A percentile compares a stretch with the other conserved stretches of the same genome.
These are phyloP conservation scores for Formica aserva DNA, from an alignment of 2,888 invertebrate species.

Conservation along the genomic window DNA sequence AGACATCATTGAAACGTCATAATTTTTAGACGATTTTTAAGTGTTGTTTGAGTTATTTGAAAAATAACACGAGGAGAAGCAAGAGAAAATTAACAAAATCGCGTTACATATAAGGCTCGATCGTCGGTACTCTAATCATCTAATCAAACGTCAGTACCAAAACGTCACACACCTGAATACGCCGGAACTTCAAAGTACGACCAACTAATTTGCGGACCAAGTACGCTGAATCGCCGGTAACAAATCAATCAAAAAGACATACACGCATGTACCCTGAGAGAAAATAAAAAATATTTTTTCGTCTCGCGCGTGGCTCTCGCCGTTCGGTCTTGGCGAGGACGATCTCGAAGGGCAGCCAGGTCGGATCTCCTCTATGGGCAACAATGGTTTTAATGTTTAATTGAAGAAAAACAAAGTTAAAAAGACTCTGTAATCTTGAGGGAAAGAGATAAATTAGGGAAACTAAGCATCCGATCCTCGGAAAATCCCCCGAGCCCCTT, in stretches of 20 bases:
- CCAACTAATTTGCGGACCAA: slow-evolving; percentile 76
- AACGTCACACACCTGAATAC: slow-evolving; percentile 54
- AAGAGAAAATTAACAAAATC: slow-evolving; percentile 8
- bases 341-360: slow-evolving; percentile 38
- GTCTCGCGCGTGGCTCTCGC: slow-evolving; percentile 20
- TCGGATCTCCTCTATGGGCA: slow-evolving; percentile 64
- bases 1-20: background rate
- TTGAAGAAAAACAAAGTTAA: slow-evolving; percentile 22
- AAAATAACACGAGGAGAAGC: background rate
- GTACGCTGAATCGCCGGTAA: slow-evolving; percentile 75
- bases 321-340: slow-evolving; percentile 40
- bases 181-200: slow-evolving; percentile 75
- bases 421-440: slow-evolving; percentile 60
- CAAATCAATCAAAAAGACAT: slow-evolving; percentile 53
- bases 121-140: slow-evolving; percentile 66
- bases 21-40: background rate
- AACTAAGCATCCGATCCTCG: slow-evolving; percentile 60
- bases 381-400: slow-evolving; percentile 68
- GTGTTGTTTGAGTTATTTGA: background rate
- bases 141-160: slow-evolving; percentile 70
- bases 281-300: background rate
- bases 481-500: slow-evolving; percentile 58
- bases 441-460: slow-evolving; percentile 65
- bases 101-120: slow-evolving; percentile 28
- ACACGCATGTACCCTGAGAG: background rate